Conservation (phyloP, 2,113 vertebrate species). For the Takifugu flavidus region DNA sequence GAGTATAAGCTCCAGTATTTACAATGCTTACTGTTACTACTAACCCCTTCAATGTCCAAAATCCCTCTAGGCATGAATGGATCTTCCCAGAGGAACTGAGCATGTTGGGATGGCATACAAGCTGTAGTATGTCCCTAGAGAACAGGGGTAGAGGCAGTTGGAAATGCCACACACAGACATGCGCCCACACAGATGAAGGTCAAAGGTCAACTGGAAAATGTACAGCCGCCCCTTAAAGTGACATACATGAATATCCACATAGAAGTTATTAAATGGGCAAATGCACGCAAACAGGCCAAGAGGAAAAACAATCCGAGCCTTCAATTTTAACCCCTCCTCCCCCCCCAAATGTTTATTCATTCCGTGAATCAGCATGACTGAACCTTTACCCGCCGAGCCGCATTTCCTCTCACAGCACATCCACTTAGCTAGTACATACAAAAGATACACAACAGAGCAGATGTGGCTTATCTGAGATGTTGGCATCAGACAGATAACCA, state of each 20-base stretch:
- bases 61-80: slow-evolving; percentile 34
- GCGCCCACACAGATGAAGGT: slow-evolving; percentile 6
- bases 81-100: slow-evolving; percentile 26
- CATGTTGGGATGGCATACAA: slow-evolving; percentile 21
- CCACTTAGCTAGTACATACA: slow-evolving; percentile 7
- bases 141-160: background rate
- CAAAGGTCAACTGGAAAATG: slow-evolving; percentile 32
- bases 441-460: slow-evolving; percentile 29
- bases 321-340: background rate
- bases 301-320: background rate
- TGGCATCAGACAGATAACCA: slow-evolving; percentile 45
- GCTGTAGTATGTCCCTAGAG: slow-evolving; percentile 22
- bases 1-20: slow-evolving; percentile 29
- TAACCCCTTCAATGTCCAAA: slow-evolving; percentile 26
- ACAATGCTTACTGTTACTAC: slow-evolving; percentile 27
- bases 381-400: background rate
- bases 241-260: slow-evolving; percentile 10
- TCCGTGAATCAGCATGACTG: background rate
- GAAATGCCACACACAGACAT: slow-evolving; percentile 6
- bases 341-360: background rate
- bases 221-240: slow-evolving; percentile 44
- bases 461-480: slow-evolving; percentile 49
- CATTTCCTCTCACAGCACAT: slow-evolving; percentile 3
- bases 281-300: background rate
- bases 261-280: background rate